These are phyloP conservation scores for Villa cingulata DNA, from an alignment of 2,888 invertebrate genomes.

Conservation along the genomic window DNA sequence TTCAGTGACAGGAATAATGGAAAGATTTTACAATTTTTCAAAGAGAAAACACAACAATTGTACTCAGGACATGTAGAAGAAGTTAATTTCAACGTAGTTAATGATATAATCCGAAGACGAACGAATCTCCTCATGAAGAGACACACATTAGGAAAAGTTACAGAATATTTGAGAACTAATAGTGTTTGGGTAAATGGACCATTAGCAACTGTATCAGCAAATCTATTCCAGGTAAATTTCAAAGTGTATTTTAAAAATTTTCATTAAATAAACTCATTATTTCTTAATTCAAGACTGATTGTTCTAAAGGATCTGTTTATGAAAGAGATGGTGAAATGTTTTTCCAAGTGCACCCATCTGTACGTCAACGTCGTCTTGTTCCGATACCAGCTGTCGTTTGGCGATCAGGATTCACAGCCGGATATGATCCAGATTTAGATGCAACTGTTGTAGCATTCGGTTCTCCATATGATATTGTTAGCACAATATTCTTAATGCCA, in stretches of 20 bases:
- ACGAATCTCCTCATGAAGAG: slow-evolving; percentile 69
- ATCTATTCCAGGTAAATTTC: slow-evolving; percentile 55
- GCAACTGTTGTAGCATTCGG: slow-evolving; percentile 72
- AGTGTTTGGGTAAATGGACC: slow-evolving; percentile 60
- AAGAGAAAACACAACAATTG: slow-evolving; percentile 73
- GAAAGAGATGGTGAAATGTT: slow-evolving; percentile 77
- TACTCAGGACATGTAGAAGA: slow-evolving; percentile 80
- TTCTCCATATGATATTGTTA: slow-evolving; percentile 52
- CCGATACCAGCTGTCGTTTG: slow-evolving; percentile 75
- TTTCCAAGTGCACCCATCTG: slow-evolving; percentile 68
- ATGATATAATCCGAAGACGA: slow-evolving; percentile 65
- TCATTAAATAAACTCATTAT: background rate
- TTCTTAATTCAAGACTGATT: slow-evolving; percentile 34
- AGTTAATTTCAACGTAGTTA: slow-evolving; percentile 66
- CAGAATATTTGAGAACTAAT: slow-evolving; percentile 61
- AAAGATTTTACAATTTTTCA: slow-evolving; percentile 71
- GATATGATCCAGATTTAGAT: slow-evolving; percentile 71
- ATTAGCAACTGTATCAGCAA: slow-evolving; percentile 65
- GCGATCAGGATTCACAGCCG: slow-evolving; percentile 61
- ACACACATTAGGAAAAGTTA: slow-evolving; percentile 61
- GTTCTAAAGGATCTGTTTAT: slow-evolving; percentile 55
- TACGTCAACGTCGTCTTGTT: slow-evolving; percentile 63
- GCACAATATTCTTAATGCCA: slow-evolving; percentile 70
- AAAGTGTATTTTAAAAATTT: background rate
- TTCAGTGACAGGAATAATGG: slow-evolving; percentile 72